Evolutionary conservation across 2,888 invertebrate genomes (phyloP), one percentile per base, ranked within the genome.

Genomic region (Lasioglossum leucozonium): DNA sequence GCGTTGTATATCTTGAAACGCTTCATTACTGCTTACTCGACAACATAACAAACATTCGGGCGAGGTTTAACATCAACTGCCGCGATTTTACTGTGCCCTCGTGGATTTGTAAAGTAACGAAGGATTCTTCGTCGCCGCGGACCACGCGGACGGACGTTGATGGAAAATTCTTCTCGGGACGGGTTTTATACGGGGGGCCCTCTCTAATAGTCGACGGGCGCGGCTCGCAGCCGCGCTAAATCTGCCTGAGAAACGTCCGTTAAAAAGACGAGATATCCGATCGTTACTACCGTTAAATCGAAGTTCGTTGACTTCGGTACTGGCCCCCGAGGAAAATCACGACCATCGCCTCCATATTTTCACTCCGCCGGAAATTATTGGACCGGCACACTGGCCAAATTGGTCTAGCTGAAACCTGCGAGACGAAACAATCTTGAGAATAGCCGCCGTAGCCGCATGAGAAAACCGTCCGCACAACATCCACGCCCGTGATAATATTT

Each of bases 1-100:
- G 85, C 79, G 82, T 82, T 86, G 77, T 90, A 90, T 82, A 89
- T 90, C 84, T 85, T 81, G 79, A 82, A 87, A 88, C 82, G 85
- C 86, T 90, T 87, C 89, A 86, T 89, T 88, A 88, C 86, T 85
- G 85, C 87, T 90, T 87, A 89, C 87, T 77, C 79, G 87, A 88
- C 84, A 87, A 88, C 82, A 69, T 82, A 86, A 85, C 82, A 86
- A 88, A 88, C 83, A 86, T 87, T 88, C 83, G 87, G 62, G 58
- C 47, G 77, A 75, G 82, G 80, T 84, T 82, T 87, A 86, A 86
- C 87, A 81, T 89, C 86, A 81, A 77, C 82, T 78, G 67, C 79
- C 83, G 83, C 75, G 74, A 82, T 77, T 88, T 89, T 84, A 83
- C 65, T 76, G 81, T 81, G 42, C 58, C 62, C 80, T 37, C 77